These are phyloP conservation scores for Merluccius polli DNA, from an alignment of 2,797 vertebrate genomes.

Conservation along the genomic window DNA sequence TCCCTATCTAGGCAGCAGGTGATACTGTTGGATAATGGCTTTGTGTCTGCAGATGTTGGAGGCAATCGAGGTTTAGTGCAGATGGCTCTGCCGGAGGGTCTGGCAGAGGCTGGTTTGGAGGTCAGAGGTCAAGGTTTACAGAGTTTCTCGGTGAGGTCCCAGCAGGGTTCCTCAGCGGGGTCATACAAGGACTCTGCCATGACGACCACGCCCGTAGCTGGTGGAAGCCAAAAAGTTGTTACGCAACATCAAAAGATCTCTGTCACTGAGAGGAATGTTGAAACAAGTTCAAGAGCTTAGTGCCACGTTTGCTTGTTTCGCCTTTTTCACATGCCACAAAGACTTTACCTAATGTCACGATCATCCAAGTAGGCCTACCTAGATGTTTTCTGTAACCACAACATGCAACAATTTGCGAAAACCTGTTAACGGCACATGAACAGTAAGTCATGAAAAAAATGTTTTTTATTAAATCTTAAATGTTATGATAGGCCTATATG, in stretches of 20 bases:
- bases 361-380: no score
- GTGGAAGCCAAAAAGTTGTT: constrained; percentile 55
- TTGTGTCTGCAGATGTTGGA: constrained; percentile 19
- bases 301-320: background rate
- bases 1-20: constrained; percentile 56
- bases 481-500: no score
- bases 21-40: constrained; percentile 49
- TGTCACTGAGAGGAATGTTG: constrained; percentile 60
- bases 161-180: constrained; percentile 9
- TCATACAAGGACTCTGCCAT: constrained; percentile 37
- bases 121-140: constrained; percentile 36
- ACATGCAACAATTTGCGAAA: background rate
- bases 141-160: constrained; percentile 32
- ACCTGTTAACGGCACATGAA: background rate
- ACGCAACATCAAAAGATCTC: constrained; percentile 63
- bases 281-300: constrained; percentile 50
- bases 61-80: constrained; percentile 28
- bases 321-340: no score
- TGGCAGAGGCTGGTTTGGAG: constrained; percentile 30
- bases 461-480: background rate
- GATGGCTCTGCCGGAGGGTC: constrained; percentile 28
- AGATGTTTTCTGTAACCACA: background rate
- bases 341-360: no score
- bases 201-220: constrained; percentile 25
- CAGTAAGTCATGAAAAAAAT: background rate